phyloP scores from a whole-genome alignment of 2,113 vertebrate genomes.

The Caloenas nicobarica region DNA sequence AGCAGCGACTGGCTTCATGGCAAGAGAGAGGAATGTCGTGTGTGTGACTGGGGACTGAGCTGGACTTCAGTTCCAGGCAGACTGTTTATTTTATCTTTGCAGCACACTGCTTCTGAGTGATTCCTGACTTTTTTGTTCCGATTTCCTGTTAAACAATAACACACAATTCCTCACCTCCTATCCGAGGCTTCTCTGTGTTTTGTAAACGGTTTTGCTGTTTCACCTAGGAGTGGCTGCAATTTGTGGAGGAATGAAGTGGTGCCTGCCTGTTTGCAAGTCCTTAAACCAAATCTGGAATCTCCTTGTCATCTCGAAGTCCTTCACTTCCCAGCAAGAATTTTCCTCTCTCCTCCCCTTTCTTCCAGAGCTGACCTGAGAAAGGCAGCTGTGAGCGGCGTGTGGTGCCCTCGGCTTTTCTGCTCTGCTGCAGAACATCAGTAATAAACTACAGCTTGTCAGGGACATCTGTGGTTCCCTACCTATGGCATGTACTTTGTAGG shows the following conservation, averaged over 20 bases:
- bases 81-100: not conserved
- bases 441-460: not conserved
- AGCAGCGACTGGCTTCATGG: not conserved
- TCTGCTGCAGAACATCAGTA: not conserved
- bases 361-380: not conserved
- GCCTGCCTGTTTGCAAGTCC: not conserved
- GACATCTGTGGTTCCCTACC: not conserved
- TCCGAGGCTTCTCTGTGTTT: not conserved
- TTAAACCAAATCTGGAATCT: not conserved
- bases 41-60: not conserved
- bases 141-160: slow-evolving; percentile 12
- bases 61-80: not conserved
- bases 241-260: not conserved
- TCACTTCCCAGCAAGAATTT: not conserved
- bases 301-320: not conserved
- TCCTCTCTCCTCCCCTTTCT: not conserved
- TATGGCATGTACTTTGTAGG: not conserved
- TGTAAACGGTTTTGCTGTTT: not conserved
- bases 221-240: not conserved
- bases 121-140: slow-evolving; percentile 13
- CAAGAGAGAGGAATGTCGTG: not conserved
- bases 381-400: not conserved
- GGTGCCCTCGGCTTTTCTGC: not conserved
- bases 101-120: not conserved
- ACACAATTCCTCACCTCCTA: not conserved